Percentiles rank a stretch among this genome's conserved stretches.
phyloP scores from a whole-genome alignment of 2,888 invertebrate genomes.

The Cistogaster globosa region DNA sequence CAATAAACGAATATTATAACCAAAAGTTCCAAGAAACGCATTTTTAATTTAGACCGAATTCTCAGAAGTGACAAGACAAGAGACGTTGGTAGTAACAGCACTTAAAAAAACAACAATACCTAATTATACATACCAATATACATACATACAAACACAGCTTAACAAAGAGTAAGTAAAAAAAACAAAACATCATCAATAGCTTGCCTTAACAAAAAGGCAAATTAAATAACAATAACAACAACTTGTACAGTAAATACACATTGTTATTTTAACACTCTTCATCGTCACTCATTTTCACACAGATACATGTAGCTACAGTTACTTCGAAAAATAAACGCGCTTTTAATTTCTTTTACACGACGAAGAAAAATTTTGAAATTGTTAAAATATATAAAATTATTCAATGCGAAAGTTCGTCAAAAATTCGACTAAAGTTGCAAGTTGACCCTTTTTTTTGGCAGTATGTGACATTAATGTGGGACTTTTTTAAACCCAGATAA shows the following conservation, averaged over 20 bases:
- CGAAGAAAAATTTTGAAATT: no score
- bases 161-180: constrained; percentile 6
- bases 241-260: constrained; percentile 50
- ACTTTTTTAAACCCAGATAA: no score
- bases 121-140: constrained; percentile 6
- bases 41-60: constrained; percentile 82
- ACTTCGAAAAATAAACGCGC: constrained; percentile 12
- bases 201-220: constrained; percentile 42
- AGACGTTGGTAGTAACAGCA: constrained; percentile 70
- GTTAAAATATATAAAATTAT: not conserved
- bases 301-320: constrained; percentile 25
- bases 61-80: constrained; percentile 80
- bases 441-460: no score
- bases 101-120: constrained; percentile 37
- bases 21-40: constrained; percentile 81
- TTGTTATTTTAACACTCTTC: constrained; percentile 31
- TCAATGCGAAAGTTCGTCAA: no score
- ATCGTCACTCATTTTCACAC: constrained; percentile 24
- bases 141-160: not conserved
- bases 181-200: constrained; percentile 36
- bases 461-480: no score
- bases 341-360: not conserved
- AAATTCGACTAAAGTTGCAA: no score
- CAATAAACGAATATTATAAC: constrained; percentile 69
- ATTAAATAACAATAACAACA: constrained; percentile 62